Evolutionary conservation across 2,797 vertebrate genomes (phyloP).

Genomic region (Vultur gryphus): DNA sequence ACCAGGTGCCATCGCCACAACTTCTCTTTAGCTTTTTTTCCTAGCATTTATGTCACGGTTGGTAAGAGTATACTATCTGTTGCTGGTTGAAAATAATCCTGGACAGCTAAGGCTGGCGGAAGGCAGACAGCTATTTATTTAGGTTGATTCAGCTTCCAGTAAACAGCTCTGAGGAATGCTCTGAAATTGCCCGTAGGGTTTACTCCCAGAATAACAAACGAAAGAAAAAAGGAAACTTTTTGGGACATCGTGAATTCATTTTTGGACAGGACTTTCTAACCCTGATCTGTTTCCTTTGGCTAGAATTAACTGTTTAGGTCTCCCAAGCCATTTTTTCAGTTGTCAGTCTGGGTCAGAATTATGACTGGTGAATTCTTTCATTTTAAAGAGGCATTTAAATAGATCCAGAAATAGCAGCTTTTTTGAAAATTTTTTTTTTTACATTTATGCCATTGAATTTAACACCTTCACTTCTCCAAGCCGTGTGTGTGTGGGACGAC

Average conservation of each 20-base stretch:
- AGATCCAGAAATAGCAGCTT: neutral
- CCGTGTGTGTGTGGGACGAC: neutral
- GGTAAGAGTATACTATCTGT: neutral
- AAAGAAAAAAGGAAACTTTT: neutral
- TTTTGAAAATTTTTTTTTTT: neutral
- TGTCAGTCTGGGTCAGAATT: no score
- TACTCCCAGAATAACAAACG: neutral
- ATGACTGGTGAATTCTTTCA: neutral
- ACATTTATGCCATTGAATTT: neutral
- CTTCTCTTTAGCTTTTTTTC: neutral
- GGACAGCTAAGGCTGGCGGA: neutral
- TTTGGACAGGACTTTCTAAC: neutral
- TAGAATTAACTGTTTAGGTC: neutral
- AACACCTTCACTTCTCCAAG: neutral
- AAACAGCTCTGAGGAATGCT: neutral
- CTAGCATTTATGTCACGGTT: fast-evolving
- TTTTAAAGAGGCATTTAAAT: neutral
- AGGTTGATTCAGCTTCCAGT: neutral
- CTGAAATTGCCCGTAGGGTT: neutral
- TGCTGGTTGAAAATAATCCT: neutral
- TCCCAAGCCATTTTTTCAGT: fast-evolving
- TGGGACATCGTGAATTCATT: fast-evolving
- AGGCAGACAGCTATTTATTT: neutral
- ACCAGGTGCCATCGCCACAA: neutral
- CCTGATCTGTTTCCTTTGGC: neutral